Evolutionary conservation across 2,888 invertebrate genomes (phyloP).

Genomic region (Lepidocyrtinus sp.): DNA sequence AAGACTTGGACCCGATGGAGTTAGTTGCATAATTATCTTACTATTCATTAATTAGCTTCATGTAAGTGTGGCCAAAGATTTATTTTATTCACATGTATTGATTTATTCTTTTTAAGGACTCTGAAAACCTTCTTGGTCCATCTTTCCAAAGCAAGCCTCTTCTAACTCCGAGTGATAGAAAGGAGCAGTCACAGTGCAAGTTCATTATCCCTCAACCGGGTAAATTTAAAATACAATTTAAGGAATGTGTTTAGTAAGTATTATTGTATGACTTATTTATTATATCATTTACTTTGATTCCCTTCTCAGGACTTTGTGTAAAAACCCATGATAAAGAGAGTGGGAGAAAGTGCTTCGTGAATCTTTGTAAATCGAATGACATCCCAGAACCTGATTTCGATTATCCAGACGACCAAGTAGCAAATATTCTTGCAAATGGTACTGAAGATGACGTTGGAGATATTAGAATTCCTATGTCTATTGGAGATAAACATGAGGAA

Average conservation of each 20-base stretch:
- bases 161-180: slow-evolving; percentile 64
- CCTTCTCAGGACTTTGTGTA: slow-evolving; percentile 70
- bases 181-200: slow-evolving; percentile 65
- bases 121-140: not conserved
- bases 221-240: slow-evolving; percentile 11
- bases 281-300: not conserved
- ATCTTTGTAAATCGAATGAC: slow-evolving; percentile 73
- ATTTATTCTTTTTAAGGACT: too few species aligned
- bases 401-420: slow-evolving; percentile 72
- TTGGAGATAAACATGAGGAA: slow-evolving; percentile 74
- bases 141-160: slow-evolving; percentile 25
- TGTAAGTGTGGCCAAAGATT: slow-evolving; percentile 3
- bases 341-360: slow-evolving; percentile 72
- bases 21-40: not conserved
- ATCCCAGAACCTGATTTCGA: slow-evolving; percentile 66
- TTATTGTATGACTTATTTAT: not conserved
- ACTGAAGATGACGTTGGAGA: slow-evolving; percentile 72
- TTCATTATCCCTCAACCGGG: slow-evolving; percentile 68
- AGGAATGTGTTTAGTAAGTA: not conserved
- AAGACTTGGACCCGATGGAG: not conserved
- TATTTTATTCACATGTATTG: too few species aligned
- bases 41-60: slow-evolving; percentile 21
- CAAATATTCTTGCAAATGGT: slow-evolving; percentile 71
- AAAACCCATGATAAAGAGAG: slow-evolving; percentile 69
- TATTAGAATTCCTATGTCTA: slow-evolving; percentile 74